Evolutionary conservation across 2,888 invertebrate species (phyloP), one percentile per base, ranked within the genome.

Genomic region (Chorisops tibialis): DNA sequence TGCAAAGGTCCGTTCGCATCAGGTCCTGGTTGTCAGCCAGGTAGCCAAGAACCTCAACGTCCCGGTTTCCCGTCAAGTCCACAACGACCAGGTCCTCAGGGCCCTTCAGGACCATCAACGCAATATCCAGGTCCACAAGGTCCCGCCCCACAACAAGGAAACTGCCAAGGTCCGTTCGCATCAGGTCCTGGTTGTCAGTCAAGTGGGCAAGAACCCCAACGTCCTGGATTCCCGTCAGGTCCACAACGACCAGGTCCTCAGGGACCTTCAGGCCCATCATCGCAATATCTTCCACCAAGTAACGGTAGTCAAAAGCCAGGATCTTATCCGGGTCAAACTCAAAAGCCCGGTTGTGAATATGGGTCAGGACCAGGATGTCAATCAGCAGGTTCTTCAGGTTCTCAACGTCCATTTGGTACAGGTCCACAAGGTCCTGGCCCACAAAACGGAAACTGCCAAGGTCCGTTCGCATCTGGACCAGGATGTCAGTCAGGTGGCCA

Each of bases 211-310:
- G n/a, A n/a, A n/a, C n/a, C n/a, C n/a, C n/a, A n/a, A n/a, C n/a
- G n/a, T n/a, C n/a, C n/a, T n/a, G n/a, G n/a, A n/a, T n/a, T n/a
- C n/a, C n/a, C n/a, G n/a, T n/a, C 54, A 14, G 48, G 16, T 2
- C n/a, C 39, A 43, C 18, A 39, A 39, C 37, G 38, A 37, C 61
- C 61, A 11, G 47, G 43, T n/a, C 45, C 45, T 6, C 30, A 18
- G n/a, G n/a, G n/a, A n/a, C n/a, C n/a, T n/a, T n/a, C n/a, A n/a
- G n/a, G n/a, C n/a, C n/a, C n/a, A n/a, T n/a, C n/a, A n/a, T n/a
- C n/a, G n/a, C n/a, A n/a, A n/a, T n/a, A n/a, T n/a, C n/a, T n/a
- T n/a, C n/a, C n/a, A n/a, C n/a, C n/a, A n/a, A n/a, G n/a, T n/a
- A n/a, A n/a, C n/a, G n/a, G n/a, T n/a, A n/a, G n/a, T n/a, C n/a